Evolutionary conservation across 2,888 invertebrate genomes (phyloP), one percentile per base, ranked within the genome.

Genomic region (Nebria salina): DNA sequence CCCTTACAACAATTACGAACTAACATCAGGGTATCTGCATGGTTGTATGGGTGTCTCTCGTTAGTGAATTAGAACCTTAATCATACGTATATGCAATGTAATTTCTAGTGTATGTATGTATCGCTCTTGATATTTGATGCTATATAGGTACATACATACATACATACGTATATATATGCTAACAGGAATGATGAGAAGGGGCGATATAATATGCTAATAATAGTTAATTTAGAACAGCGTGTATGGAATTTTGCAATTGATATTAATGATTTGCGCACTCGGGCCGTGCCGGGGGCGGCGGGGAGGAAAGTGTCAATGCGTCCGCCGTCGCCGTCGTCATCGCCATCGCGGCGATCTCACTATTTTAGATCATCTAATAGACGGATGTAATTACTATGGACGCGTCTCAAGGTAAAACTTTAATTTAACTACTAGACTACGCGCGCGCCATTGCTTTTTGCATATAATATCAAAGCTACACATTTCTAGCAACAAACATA

Each of bases 31-130:
- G 15, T 26, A 70, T 70, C 13, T 9, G 15, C 25, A 34, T 25
- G 9, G 11, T 25, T 68, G 15, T 70, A 34, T 25, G 9, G 11
- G 70, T 68, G n/a, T 70, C 25, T 15, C 85, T 85, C 84, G 86
- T 87, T 87, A 86, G 85, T 86, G 86, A 87, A 87, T 88, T 87
- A 88, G 86, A 84, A 85, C 86, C 70, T 86, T 87, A 87, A 87
- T 87, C 86, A 87, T 87, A 87, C 87, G 87, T 87, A 87, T 13
- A 6, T 86, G 87, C 87, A 87, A 87, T 87, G 86, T 85, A 87
- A 87, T 87, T 87, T 87, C 84, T 85, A 83, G 83, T 83, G 83
- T 20, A 34, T 34, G 34, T 34, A 34, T 5, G 34, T 34, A 34
- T 34, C 34, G 2, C 4, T 1, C 34, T 34, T 34, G 34, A 34